Evolutionary conservation across 92 coral and sea anemone genomes (phyloP).

Genomic region (Hydrozoanthus gracilis): DNA sequence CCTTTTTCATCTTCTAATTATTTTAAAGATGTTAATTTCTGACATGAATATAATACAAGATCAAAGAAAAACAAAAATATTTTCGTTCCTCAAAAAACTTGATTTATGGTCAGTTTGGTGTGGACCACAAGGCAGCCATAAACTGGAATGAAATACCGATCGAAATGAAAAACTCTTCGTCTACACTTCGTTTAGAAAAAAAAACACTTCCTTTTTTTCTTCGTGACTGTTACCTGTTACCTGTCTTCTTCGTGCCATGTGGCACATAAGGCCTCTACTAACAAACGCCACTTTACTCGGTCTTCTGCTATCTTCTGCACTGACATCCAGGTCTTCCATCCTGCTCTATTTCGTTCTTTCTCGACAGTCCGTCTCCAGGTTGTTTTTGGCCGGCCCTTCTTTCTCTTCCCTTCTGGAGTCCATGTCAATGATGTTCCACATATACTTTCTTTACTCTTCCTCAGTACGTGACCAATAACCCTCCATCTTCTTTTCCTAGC

Average conservation of each 20-base stretch:
- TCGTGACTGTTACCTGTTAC: neutral
- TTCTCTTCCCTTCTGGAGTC: constrained; percentile 36
- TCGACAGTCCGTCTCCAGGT: constrained; percentile 32
- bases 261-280: constrained; percentile 43
- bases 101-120: no score
- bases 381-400: constrained; percentile 6
- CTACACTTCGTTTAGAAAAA: no score
- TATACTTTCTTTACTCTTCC: constrained; percentile 16
- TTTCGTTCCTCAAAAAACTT: no score
- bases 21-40: neutral
- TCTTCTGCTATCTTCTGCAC: constrained; percentile 41
- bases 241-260: constrained; percentile 38
- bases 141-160: no score
- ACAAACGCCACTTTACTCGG: constrained; percentile 34
- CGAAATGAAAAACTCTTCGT: no score
- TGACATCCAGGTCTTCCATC: constrained; percentile 31
- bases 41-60: no score
- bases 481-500: constrained; percentile 40
- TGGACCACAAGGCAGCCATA: no score
- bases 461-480: constrained; percentile 36
- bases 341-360: constrained; percentile 18
- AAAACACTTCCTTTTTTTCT: neutral
- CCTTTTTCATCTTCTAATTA: neutral
- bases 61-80: no score
- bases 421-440: constrained; percentile 37